A percentile compares a stretch with the other conserved stretches of the same genome.
Evolutionary conservation across 2,888 invertebrate species (phyloP).

Genomic region (Atethmia centrago): DNA sequence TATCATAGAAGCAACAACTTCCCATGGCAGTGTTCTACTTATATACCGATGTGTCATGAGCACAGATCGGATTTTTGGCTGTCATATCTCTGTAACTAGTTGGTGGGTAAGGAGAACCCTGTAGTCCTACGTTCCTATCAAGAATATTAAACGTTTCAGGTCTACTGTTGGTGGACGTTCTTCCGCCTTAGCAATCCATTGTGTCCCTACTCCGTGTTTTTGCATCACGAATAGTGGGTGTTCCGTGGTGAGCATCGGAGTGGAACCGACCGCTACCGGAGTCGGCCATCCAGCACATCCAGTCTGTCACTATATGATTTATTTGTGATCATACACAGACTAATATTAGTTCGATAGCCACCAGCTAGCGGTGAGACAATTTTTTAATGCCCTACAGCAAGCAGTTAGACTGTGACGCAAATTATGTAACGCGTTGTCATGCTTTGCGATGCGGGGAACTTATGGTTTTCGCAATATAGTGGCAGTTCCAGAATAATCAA

Average conservation of each 20-base stretch:
- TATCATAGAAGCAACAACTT: neutral
- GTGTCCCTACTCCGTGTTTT: slow-evolving; percentile 21
- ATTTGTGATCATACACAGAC: slow-evolving; percentile 7
- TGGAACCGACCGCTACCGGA: slow-evolving; percentile 57
- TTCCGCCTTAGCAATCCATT: slow-evolving; percentile 25
- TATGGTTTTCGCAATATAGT: slow-evolving; percentile 22
- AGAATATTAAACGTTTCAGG: neutral
- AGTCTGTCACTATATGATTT: slow-evolving; percentile 54
- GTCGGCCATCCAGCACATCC: slow-evolving; percentile 36
- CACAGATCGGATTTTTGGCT: neutral
- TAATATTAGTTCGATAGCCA: slow-evolving; percentile 7
- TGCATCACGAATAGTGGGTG: slow-evolving; percentile 26
- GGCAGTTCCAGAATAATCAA: neutral
- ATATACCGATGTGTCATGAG: neutral
- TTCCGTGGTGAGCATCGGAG: slow-evolving; percentile 42
- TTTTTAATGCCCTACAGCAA: slow-evolving; percentile 23
- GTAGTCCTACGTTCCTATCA: neutral
- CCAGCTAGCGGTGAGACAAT: slow-evolving; percentile 1
- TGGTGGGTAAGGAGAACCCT: neutral
- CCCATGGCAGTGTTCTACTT: neutral
- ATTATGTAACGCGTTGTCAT: slow-evolving; percentile 42
- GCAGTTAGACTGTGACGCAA: slow-evolving; percentile 30
- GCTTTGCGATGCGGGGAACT: slow-evolving; percentile 20
- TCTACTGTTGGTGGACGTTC: neutral
- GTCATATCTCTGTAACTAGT: neutral